These are phyloP conservation scores for Agrotis ipsilon DNA, from an alignment of 2,888 invertebrate genomes.

Conservation along the genomic window DNA sequence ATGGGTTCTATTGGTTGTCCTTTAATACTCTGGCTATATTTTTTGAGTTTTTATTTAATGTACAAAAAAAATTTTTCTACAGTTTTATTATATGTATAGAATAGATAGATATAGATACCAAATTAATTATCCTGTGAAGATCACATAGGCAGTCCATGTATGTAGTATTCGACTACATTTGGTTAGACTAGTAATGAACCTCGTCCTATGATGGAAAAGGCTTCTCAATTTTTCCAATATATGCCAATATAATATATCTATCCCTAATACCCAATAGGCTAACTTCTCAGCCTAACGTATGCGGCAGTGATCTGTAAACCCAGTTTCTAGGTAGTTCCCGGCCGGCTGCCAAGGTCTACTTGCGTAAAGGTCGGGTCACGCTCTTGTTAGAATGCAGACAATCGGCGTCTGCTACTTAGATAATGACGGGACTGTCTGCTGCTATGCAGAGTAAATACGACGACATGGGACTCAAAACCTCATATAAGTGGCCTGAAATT, in stretches of 20 bases:
- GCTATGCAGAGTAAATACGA: not conserved
- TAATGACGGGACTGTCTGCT: not conserved
- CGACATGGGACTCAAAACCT: not conserved
- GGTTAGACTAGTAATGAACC: too few relatives aligned
- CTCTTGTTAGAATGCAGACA: constrained; percentile 30
- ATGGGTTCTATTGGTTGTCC: too few relatives aligned
- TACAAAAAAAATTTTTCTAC: too few relatives aligned
- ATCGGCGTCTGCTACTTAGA: constrained; percentile 5
- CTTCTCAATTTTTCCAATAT: not conserved
- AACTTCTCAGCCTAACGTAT: constrained; percentile 28
- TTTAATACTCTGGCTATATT: too few relatives aligned
- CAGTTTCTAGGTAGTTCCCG: constrained; percentile 34
- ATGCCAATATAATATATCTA: too few relatives aligned
- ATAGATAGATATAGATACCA: too few relatives aligned
- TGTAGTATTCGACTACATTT: too few relatives aligned
- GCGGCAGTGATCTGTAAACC: constrained; percentile 59
- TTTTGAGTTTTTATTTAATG: too few relatives aligned
- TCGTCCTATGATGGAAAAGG: too few relatives aligned
- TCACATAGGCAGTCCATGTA: too few relatives aligned
- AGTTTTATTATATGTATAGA: too few relatives aligned
- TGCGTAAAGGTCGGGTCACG: constrained; percentile 51
- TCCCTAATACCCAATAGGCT: not conserved
- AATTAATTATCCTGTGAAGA: too few relatives aligned
- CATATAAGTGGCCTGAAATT: not conserved
- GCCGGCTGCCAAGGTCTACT: constrained; percentile 56